A percentile compares a stretch with the other conserved stretches of the same genome.
These are phyloP conservation scores for Cancer borealis DNA, from an alignment of 2,888 invertebrate genomes.

Conservation along the genomic window DNA sequence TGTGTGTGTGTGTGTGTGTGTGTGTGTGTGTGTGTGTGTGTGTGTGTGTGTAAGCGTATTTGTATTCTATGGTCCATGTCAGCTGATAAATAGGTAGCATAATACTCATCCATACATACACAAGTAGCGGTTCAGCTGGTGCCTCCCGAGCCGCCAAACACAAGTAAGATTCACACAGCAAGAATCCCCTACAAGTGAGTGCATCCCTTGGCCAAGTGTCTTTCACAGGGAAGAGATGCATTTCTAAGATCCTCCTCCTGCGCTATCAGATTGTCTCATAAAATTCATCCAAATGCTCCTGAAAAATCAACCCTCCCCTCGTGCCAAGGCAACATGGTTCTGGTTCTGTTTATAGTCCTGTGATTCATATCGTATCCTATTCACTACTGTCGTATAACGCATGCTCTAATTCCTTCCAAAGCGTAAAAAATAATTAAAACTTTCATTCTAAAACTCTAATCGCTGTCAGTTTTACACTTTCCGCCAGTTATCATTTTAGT, in stretches of 20 bases:
- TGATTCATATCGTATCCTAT: background rate
- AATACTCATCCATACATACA: no score
- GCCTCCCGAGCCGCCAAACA: no score
- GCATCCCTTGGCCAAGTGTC: background rate
- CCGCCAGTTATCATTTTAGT: slow-evolving; percentile 5
- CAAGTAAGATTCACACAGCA: background rate
- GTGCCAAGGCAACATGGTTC: background rate
- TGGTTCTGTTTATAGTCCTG: background rate
- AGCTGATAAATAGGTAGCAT: no score
- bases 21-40: slow-evolving; percentile 17
- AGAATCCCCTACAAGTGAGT: background rate
- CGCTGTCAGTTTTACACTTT: background rate
- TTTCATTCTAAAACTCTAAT: background rate
- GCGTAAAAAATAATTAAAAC: background rate
- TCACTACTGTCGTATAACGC: background rate
- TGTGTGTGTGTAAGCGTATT: background rate
- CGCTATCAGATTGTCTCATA: background rate
- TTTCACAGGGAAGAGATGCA: background rate
- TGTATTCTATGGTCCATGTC: background rate
- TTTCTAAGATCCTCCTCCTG: background rate
- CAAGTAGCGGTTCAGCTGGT: no score
- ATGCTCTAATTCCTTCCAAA: background rate
- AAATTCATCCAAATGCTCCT: background rate
- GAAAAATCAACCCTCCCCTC: background rate
- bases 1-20: slow-evolving; percentile 48